Evolutionary conservation across 2,888 invertebrate species (phyloP), one percentile per base, ranked within the genome.

Genomic region (Brachyptera risi): DNA sequence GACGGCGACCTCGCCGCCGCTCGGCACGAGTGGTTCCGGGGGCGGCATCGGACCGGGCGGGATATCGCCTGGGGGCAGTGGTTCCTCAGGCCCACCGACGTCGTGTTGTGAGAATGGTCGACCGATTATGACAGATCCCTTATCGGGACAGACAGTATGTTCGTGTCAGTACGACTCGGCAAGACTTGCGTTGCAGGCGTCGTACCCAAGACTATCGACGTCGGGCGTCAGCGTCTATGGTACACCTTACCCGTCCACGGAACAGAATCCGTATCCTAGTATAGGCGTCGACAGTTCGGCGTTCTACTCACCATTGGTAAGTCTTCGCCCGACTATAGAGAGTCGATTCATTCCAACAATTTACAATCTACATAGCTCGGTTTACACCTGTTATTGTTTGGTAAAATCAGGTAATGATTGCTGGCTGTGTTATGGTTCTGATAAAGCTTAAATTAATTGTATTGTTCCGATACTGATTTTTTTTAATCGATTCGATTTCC

Each of bases 131-230:
- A 92, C 92, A 69, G 94, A 95, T 77, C 93, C 94, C 9, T 90
- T 93, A 63, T 91, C 92, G 66, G 94, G 94, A 35, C 93, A 94
- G 77, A 90, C 92, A 59, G 92, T 95, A 69, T 95, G 94, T 78
- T 93, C 93, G 69, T 95, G 95, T 78, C 94, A 94, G 76, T 94
- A 94, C 78, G 94, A 94, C 77, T 88, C 90, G 62, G 90, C 92
- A 49, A 80, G 93, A 68, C 82, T 94, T 67, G 91, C 92, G 58
- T 84, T 92, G 66, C 35, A 31, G 21, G 84, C 89, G 66, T 84
- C 86, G 67, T 92, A 92, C 75, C 90, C 91, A 38, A 82, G 92
- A 67, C 80, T 89, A 68, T 84, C 89, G 68, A 87, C 88, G 56
- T 73, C 76, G 63, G 87, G 89, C 38, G 87, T 87, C 58, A 85